Evolutionary conservation across 2,113 vertebrate species (phyloP), one percentile per base, ranked within the genome.

Genomic region (Dendrocopos noguchii): DNA sequence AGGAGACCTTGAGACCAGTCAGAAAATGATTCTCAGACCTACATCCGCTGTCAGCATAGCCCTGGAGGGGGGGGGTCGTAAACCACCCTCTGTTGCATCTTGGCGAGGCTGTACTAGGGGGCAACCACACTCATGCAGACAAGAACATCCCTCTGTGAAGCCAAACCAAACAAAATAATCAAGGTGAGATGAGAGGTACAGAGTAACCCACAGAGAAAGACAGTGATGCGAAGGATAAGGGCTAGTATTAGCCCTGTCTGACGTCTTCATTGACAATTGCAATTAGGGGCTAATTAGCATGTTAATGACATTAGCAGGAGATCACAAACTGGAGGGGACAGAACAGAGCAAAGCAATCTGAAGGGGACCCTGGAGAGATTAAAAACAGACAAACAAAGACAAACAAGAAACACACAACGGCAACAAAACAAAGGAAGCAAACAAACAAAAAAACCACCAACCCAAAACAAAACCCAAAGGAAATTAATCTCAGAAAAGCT

Each of bases 181-280:
- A 34, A 21, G 36, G 12, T 0, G 4, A 42, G 13, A 59, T 47
- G 29, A 52, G 42, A 78, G 20, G 46, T 9, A 33, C 21, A 63
- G 53, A 80, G 14, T 14, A n/a, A 83, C 46, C 52, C 5, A 3
- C 3, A 56, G 56, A 79, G 60, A 15, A 75, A 61, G 29, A 24
- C 10, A 34, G 10, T 4, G 14, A 27, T 8, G 15, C 7, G 55
- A 79, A 81, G 59, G 39, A 84, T 25, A 33, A 20, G 31, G 46
- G 36, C 24, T 59, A 82, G 52, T 55, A 87, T 64, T 75, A 33
- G 72, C 65, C 68, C 47, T 81, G 22, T 52, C 60, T 93, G 87
- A 96, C 64, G 75, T 94, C 94, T 96, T 95, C 68, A 95, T 94
- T 56, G 34, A 44, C 65, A 52, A 59, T 12, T 80, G 47, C 87